Evolutionary conservation across 2,113 vertebrate genomes (phyloP), one percentile per base, ranked within the genome.

Genomic region (Thunnus maccoyii): DNA sequence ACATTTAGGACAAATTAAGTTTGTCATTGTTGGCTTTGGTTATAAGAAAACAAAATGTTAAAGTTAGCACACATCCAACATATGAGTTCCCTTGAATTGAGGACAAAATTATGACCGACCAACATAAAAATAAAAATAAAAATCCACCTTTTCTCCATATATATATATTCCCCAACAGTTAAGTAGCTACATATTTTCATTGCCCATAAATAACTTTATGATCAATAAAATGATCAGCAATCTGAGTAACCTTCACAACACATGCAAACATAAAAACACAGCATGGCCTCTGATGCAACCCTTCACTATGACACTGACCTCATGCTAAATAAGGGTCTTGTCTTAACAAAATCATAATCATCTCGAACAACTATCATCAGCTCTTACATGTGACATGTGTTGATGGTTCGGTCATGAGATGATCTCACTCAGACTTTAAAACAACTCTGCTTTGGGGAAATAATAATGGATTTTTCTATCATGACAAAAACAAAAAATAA

Each of bases 231-330:
- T 67, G 65, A 80, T 73, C 69, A 72, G 52, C 74, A 75, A 54
- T 79, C 76, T 57, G 51, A 87, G 46, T 27, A 60, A 57, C 60
- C 61, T 69, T 79, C 36, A 74, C 50, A 82, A 67, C 51, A 79
- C 80, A 83, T 81, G 83, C 72, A 83, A 65, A 90, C 64, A 73
- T 70, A 84, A 83, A 85, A 50, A 64, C 30, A 48, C 56, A 22
- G 62, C 81, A 55, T 60, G 52, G 47, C 67, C 52, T 62, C 50
- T 62, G 56, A 61, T 65, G 79, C 62, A 13, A 13, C 69, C 74
- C 72, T 56, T 17, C 16, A 14, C 30, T 11, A 13, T 8, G 44
- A 81, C 0, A 47, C 44, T 72, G 44, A 52, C 54, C 36, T 82
- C 27, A 80, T 73, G 54, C 47, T 57, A 77, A 79, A 47, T 3